These are phyloP conservation scores for Oxyruncus cristatus DNA, from an alignment of 2,113 vertebrate genomes.

Conservation along the genomic window DNA sequence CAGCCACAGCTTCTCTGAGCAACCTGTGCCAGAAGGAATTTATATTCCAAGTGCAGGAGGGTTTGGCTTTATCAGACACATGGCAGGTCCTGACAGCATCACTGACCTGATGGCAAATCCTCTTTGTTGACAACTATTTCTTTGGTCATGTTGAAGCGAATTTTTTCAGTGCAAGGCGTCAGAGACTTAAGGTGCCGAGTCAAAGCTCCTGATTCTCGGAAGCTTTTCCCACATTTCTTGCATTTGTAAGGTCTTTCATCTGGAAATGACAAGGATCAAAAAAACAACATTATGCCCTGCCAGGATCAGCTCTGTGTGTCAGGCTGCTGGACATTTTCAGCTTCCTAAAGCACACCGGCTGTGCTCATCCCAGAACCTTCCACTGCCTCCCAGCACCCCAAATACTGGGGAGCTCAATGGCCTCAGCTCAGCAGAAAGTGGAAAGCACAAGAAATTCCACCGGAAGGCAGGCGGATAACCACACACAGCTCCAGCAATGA, in stretches of 20 bases:
- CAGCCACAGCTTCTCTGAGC: neutral
- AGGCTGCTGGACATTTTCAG: rapidly evolving
- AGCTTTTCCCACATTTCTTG: constrained; percentile 92
- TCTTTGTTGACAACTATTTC: constrained; percentile 85
- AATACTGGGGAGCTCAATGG: rapidly evolving
- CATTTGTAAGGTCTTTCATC: constrained; percentile 97
- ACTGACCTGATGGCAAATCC: constrained; percentile 81
- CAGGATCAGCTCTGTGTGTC: neutral
- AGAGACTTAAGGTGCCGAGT: constrained; percentile 94
- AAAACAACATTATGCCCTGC: neutral
- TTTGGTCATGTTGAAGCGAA: constrained; percentile 88
- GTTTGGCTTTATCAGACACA: neutral
- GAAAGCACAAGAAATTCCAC: neutral
- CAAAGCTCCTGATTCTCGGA: constrained; percentile 94
- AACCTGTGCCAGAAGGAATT: neutral
- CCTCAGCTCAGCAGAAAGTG: neutral
- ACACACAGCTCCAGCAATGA: neutral
- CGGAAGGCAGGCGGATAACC: neutral
- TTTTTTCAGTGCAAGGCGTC: constrained; percentile 95
- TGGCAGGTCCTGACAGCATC: neutral
- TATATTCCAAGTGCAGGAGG: neutral
- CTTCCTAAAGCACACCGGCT: neutral
- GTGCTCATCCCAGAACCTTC: neutral
- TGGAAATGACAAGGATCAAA: constrained; percentile 6
- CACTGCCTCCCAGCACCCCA: neutral